Percentiles rank a stretch among this genome's conserved stretches.
phyloP scores from a whole-genome alignment of 1,140 invertebrate species.

The Globodera ellingtonae region DNA sequence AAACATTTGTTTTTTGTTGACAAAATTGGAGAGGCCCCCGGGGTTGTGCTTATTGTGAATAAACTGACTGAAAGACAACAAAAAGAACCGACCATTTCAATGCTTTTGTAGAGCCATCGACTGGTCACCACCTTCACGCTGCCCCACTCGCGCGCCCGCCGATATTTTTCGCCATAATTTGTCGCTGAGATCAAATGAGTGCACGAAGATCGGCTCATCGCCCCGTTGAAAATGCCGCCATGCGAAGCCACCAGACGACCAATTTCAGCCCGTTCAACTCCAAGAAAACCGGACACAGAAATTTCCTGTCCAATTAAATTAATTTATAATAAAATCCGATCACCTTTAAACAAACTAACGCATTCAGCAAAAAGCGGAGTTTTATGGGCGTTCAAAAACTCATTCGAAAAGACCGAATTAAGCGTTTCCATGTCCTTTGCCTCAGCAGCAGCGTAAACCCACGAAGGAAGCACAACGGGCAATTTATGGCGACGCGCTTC shows the following conservation, averaged over 20 bases:
- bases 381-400: neutral
- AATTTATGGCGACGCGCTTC: neutral
- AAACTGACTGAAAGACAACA: neutral
- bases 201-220: constrained; percentile 15
- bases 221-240: constrained; percentile 26
- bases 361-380: constrained; percentile 6
- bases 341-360: neutral
- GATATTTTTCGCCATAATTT: constrained; percentile 28
- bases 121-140: constrained; percentile 12
- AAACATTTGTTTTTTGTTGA: neutral
- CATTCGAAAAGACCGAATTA: neutral
- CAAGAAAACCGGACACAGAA: constrained; percentile 26
- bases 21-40: neutral
- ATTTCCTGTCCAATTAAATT: neutral
- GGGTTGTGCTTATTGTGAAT: too few species aligned
- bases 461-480: constrained; percentile 16
- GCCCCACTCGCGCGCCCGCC: constrained; percentile 16
- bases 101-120: constrained; percentile 26
- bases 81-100: constrained; percentile 10
- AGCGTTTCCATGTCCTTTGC: neutral
- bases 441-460: constrained; percentile 16
- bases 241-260: constrained; percentile 22
- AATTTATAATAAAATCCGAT: neutral
- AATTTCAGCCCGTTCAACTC: constrained; percentile 2
- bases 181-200: constrained; percentile 19